Conservation (phyloP, 2,888 invertebrate genomes). For the Xestia ashworthii region DNA sequence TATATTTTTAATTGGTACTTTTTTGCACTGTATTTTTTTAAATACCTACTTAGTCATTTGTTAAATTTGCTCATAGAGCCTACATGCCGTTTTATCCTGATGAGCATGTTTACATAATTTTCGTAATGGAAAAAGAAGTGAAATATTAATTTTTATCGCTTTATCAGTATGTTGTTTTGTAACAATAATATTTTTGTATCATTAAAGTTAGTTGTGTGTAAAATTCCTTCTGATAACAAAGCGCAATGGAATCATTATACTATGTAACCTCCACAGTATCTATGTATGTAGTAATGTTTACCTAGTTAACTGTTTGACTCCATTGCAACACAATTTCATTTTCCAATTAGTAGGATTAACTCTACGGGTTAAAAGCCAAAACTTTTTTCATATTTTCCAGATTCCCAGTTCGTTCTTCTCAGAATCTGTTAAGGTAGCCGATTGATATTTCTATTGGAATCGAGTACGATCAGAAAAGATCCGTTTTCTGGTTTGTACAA, state of each 20-base stretch:
- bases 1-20: constrained; percentile 59
- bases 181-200: constrained; percentile 47
- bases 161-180: constrained; percentile 31
- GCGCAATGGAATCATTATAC: constrained; percentile 41
- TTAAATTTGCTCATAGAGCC: constrained; percentile 10
- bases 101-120: constrained; percentile 21
- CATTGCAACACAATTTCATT: background rate
- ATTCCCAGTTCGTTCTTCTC: background rate
- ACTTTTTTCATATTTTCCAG: background rate
- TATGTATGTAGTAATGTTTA: constrained; percentile 32
- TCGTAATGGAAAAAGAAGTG: constrained; percentile 17
- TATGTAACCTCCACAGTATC: constrained; percentile 37
- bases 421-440: constrained; percentile 14
- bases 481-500: no score
- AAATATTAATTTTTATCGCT: constrained; percentile 15
- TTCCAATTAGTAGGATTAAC: background rate
- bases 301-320: constrained; percentile 23
- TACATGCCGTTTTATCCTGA: background rate
- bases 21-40: constrained; percentile 14
- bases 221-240: constrained; percentile 48
- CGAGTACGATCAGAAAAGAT: background rate
- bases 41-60: background rate
- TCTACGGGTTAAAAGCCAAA: no score
- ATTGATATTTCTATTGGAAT: constrained; percentile 1
- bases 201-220: constrained; percentile 31